Conservation (phyloP, 1,140 invertebrate genomes). For the Meloidogyne exigua region DNA sequence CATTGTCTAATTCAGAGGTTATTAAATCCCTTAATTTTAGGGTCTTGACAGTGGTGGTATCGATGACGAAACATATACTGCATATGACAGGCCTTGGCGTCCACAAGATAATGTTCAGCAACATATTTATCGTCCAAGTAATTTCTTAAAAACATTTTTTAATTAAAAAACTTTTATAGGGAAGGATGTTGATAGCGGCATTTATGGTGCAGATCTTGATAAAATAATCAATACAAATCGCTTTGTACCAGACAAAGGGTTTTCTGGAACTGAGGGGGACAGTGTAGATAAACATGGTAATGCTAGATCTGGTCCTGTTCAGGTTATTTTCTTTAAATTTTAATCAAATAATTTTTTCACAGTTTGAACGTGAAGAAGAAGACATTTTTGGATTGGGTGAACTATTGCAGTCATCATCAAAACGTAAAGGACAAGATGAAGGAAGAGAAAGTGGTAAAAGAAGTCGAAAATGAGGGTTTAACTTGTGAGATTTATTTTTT, state of each 20-base stretch:
- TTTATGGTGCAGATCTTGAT: constrained; percentile 52
- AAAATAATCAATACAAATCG: constrained; percentile 45
- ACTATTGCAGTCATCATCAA: constrained; percentile 35
- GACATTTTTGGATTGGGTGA: constrained; percentile 53
- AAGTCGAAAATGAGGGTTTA: constrained; percentile 31
- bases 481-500: not conserved
- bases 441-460: constrained; percentile 9
- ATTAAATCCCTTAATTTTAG: constrained; percentile 45
- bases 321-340: constrained; percentile 22
- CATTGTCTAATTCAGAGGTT: no score
- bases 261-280: constrained; percentile 38
- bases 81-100: constrained; percentile 83
- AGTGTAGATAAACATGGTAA: not conserved
- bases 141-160: constrained; percentile 58
- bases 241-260: constrained; percentile 49
- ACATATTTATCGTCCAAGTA: constrained; percentile 86
- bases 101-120: constrained; percentile 76
- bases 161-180: constrained; percentile 27
- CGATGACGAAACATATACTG: constrained; percentile 95
- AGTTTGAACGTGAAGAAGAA: constrained; percentile 40
- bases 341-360: not conserved
- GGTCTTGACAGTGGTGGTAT: constrained; percentile 94
- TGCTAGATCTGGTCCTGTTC: constrained; percentile 35
- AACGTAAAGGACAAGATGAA: constrained; percentile 30
- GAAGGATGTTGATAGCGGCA: constrained; percentile 39